Percentiles rank a stretch among this genome's conserved stretches.
These are phyloP conservation scores for Harpagoxenus sublaevis DNA, from an alignment of 2,888 invertebrate species.

Conservation along the genomic window DNA sequence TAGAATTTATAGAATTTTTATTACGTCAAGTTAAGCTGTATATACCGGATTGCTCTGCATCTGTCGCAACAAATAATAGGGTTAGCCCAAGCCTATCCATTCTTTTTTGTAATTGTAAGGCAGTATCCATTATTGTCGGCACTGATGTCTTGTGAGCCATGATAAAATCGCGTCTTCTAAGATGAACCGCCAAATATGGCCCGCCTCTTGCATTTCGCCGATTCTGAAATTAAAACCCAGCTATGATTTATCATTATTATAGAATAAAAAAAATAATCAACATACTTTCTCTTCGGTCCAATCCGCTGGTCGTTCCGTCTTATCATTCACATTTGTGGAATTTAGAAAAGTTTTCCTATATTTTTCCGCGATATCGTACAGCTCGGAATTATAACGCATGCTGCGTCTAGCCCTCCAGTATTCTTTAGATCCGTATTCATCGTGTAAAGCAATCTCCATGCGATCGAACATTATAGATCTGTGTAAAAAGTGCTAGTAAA, in stretches of 20 bases:
- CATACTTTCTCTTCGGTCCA: conserved; percentile 89
- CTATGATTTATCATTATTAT: not conserved
- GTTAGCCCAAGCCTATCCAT: conserved; percentile 88
- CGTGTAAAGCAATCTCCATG: conserved; percentile 95
- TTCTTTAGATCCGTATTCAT: conserved; percentile 92
- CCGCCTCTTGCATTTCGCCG: conserved; percentile 88
- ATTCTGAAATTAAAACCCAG: conserved; percentile 79
- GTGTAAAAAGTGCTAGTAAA: conserved; percentile 77
- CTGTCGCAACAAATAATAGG: conserved; percentile 94
- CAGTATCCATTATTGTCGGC: conserved; percentile 93
- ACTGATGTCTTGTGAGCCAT: conserved; percentile 91
- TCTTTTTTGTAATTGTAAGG: conserved; percentile 90
- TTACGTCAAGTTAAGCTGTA: not conserved
- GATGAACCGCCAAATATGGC: conserved; percentile 94
- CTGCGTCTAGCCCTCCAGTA: conserved; percentile 97
- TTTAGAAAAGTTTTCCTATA: conserved; percentile 90
- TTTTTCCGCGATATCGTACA: conserved; percentile 90
- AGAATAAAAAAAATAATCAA: not conserved
- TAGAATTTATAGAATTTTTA: not conserved
- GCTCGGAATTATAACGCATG: conserved; percentile 93
- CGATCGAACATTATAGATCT: conserved; percentile 91
- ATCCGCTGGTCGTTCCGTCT: conserved; percentile 88
- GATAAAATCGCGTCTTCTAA: conserved; percentile 96
- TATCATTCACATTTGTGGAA: conserved; percentile 89
- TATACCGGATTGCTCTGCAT: conserved; percentile 89